Base-by-base conservation (phyloP, 2,797 vertebrate genomes). In the Martes flavigula region DNA sequence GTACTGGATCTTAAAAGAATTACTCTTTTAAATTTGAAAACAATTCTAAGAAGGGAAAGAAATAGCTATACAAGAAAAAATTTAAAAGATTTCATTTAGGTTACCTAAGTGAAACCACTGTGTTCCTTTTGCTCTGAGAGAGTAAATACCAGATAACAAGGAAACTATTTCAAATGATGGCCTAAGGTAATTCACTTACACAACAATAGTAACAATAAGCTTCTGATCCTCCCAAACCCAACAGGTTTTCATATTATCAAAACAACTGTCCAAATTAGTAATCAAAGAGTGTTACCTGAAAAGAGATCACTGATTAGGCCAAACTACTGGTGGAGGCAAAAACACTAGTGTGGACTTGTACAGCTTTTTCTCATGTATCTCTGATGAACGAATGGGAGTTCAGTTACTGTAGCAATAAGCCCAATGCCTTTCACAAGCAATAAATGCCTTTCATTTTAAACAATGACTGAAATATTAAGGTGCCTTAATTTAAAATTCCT, bases 401-500 rank as follows among this genome's bases (percentile, higher is more conserved):
- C 35, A 78, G 84, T 48, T 27, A 23, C 30, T 48, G 7, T 13
- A 43, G 58, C 32, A 84, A 89, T 1, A 91, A 30, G 64, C 17
- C 3, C 30, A 91, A 32, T 38, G 73, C 46, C 48, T 85, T 95
- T 90, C 32, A 79, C 5, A 90, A 84, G 56, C 68, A 91, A 62
- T 54, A 93, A 85, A 40, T 70, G 60, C 40, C 38, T 84, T 96
- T 92, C 30, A 54, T 30, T 88, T 94, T 90, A 97, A 91, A 68
- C 10, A 84, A 92, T 89, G 64, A 95, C 18, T 95, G 64, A 92
- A 96, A 92, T 90, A 92, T 62, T 88, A 96, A 89, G 48, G 75
- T 70, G n/a, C 21, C 64, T 97, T 94, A 94, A 87, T 82, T 97
- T 88, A 96, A 93, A 97, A 94, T 92, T 86, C 83, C 64, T 70